Evolutionary conservation across 92 coral and sea anemone genomes (phyloP).

Genomic region (Epizoanthus scotinus): DNA sequence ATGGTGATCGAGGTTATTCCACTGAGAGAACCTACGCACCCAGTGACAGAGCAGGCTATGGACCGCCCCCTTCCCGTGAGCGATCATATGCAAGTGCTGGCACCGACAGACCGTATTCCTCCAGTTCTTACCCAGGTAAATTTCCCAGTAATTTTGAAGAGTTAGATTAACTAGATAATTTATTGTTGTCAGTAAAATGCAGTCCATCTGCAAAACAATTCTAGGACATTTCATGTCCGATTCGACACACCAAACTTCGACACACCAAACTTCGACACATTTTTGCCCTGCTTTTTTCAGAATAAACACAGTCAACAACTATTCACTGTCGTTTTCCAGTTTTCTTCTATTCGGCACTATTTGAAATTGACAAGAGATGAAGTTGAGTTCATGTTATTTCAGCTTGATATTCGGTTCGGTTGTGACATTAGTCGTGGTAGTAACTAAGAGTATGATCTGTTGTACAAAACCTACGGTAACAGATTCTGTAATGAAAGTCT

Average conservation of each 20-base stretch:
- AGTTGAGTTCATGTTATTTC: background rate
- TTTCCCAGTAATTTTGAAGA: background rate
- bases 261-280: slow-evolving; percentile 5
- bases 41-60: slow-evolving; percentile 66
- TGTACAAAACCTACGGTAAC: background rate
- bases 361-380: background rate
- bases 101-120: slow-evolving; percentile 25
- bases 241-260: background rate
- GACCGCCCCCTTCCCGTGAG: slow-evolving; percentile 65
- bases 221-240: background rate
- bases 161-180: background rate
- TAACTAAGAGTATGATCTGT: background rate
- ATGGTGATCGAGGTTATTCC: slow-evolving; percentile 63
- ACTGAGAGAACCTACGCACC: slow-evolving; percentile 64
- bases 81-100: slow-evolving; percentile 35
- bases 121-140: slow-evolving; percentile 29
- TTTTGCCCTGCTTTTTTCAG: background rate
- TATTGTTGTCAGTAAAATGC: too few species aligned
- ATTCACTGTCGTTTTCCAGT: background rate
- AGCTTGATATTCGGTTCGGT: slow-evolving; percentile 8
- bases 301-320: background rate
- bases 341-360: background rate
- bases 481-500: background rate
- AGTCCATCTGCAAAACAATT: background rate
- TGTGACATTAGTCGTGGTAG: background rate